phyloP scores from a whole-genome alignment of 2,797 vertebrate genomes.

The Phoxinus dragarum region DNA sequence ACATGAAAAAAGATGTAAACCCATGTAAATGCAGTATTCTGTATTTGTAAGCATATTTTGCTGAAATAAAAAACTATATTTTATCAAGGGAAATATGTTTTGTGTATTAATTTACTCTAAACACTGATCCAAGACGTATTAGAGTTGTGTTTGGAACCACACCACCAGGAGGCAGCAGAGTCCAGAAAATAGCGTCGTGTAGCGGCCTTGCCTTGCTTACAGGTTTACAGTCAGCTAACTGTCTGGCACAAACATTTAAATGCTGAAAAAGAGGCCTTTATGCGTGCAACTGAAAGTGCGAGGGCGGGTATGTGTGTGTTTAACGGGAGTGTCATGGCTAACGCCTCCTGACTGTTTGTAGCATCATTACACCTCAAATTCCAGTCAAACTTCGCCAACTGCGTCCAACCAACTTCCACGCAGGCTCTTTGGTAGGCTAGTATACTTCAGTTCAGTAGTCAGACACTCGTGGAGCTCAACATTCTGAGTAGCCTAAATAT shows the following conservation, averaged over 20 bases:
- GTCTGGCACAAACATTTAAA: conserved; percentile 20
- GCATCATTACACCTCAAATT: conserved; percentile 31
- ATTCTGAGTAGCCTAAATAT: neutral
- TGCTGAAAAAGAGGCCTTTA: conserved; percentile 21
- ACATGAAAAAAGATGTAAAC: neutral
- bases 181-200: conserved; percentile 38
- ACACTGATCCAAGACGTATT: too few species aligned
- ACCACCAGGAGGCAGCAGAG: conserved; percentile 77
- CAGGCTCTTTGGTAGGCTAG: neutral
- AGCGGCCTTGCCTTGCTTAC: neutral
- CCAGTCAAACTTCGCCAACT: conserved; percentile 17
- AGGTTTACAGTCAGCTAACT: neutral
- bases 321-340: conserved; percentile 7
- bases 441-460: neutral
- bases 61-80: conserved; percentile 73
- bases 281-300: conserved; percentile 16
- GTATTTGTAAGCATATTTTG: conserved; percentile 74
- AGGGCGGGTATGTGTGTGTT: conserved; percentile 31
- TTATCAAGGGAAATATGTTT: conserved; percentile 59
- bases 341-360: conserved; percentile 16
- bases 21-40: conserved; percentile 66
- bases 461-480: neutral
- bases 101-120: conserved; percentile 6
- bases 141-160: neutral
- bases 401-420: neutral